Conservation (phyloP, 2,888 invertebrate genomes). For the Hemaris fuciformis region DNA sequence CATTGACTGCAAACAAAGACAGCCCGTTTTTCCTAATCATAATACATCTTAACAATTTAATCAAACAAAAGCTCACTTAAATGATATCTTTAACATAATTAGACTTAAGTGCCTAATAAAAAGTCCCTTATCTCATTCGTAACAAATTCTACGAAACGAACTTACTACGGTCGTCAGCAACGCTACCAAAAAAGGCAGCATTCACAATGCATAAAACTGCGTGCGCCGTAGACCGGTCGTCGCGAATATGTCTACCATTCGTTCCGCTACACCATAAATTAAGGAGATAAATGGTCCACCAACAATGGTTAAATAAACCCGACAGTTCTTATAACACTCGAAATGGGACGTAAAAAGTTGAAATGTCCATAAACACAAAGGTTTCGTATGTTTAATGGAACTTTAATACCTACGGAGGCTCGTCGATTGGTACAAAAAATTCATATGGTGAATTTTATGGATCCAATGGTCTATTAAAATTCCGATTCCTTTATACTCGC, state of each 20-base stretch:
- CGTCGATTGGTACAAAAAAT: slow-evolving; percentile 59
- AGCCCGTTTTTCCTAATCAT: not conserved
- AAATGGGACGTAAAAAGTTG: slow-evolving; percentile 61
- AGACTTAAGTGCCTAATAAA: not conserved
- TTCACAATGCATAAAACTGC: slow-evolving; percentile 51
- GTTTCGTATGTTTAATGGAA: slow-evolving; percentile 59
- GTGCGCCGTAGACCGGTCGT: slow-evolving; percentile 44
- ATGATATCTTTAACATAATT: slow-evolving; percentile 7
- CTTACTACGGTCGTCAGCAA: not conserved
- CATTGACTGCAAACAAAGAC: not conserved
- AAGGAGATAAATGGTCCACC: slow-evolving; percentile 75
- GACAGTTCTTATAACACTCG: slow-evolving; percentile 67
- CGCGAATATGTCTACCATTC: slow-evolving; percentile 71
- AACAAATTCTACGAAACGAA: not conserved
- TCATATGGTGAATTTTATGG: slow-evolving; percentile 54
- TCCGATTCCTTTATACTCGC: slow-evolving; percentile 13
- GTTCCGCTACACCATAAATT: slow-evolving; percentile 75
- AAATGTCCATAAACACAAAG: slow-evolving; percentile 68
- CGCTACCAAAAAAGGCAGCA: slow-evolving; percentile 11
- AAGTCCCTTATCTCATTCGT: not conserved
- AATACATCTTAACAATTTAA: not conserved
- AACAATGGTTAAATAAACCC: slow-evolving; percentile 78
- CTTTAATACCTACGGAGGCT: slow-evolving; percentile 44
- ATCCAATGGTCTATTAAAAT: slow-evolving; percentile 49
- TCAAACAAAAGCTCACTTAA: not conserved